Base-by-base conservation (phyloP, 1,140 invertebrate genomes). In the Heliconius hewitsoni region DNA sequence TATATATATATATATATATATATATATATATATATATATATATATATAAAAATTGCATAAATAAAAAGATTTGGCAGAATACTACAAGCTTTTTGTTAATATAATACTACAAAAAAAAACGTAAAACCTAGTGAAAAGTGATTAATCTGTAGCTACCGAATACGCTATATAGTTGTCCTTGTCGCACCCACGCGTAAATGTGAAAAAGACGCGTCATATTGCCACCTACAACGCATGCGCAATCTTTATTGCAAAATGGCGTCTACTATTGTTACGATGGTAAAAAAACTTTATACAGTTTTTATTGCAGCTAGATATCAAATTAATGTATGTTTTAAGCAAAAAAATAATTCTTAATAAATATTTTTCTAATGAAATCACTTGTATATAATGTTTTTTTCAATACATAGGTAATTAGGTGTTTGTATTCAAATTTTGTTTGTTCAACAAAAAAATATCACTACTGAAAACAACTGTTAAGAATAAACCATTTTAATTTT, bases 121-220 rank as follows among this genome's bases (percentile, higher is more conserved):
- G 9, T 75, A 42, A n/a, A 77, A 72, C 34, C 72, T 70, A 52
- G 34, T 73, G 71, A 73, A 73, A 78, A 60, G 23, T 77, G 18
- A 71, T 71, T 75, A 66, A 60, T 71, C 19, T 72, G 55, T 71
- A 50, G 75, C 71, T 78, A 57, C 71, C 27, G 77, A 60, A 73
- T 78, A 60, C 72, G 70, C 60, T 72, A 73, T 80, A 81, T 84
- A 46, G 73, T 57, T 76, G 81, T 85, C 85, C 85, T 87, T 85
- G 83, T 88, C 86, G 78, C 85, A 88, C 87, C 84, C 87, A 87
- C 85, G 78, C 76, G 70, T 77, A 71, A 70, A 77, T 55, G 34
- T 70, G 70, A 39, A 46, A 66, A 70, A 55, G 76, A 71, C 84
- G 82, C 84, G 55, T 78, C 76, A 78, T 66, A 50, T 77, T 55